phyloP scores from a whole-genome alignment of 35 echinoderm and acorn worm genomes.

The Heliocidaris erythrogramma region DNA sequence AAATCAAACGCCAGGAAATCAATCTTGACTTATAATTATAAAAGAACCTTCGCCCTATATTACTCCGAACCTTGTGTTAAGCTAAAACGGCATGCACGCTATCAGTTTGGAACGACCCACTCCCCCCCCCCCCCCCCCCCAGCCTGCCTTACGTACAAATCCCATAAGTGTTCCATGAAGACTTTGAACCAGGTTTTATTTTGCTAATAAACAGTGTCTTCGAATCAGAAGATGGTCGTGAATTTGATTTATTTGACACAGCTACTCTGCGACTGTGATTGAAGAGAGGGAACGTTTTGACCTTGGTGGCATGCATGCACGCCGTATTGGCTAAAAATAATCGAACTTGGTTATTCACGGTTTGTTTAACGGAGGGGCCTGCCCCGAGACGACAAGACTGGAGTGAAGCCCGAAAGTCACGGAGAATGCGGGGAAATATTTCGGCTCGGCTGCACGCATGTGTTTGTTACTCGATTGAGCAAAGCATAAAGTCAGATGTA shows the following conservation, averaged over 20 bases:
- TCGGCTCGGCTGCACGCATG: neutral
- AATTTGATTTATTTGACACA: conserved; percentile 14
- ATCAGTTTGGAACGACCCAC: no score
- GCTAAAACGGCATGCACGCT: no score
- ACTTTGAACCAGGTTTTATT: neutral
- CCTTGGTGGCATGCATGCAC: conserved; percentile 7
- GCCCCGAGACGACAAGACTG: neutral
- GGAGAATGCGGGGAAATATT: neutral
- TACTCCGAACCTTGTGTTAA: no score
- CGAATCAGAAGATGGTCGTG: neutral
- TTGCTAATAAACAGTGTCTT: neutral
- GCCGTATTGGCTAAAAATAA: neutral
- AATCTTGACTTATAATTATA: no score
- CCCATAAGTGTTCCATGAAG: neutral
- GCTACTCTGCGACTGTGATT: neutral
- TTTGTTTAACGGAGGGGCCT: neutral
- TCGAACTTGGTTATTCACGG: conserved; percentile 8
- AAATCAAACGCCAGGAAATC: no score
- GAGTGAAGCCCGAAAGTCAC: neutral
- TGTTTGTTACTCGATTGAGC: neutral
- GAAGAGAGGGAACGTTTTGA: neutral
- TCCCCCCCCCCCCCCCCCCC: no score
- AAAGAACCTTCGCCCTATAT: no score
- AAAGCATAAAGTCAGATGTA: neutral
- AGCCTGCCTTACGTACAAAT: neutral